Base-by-base conservation (phyloP, 1,140 invertebrate genomes). In the Hylyphantes graminicola region DNA sequence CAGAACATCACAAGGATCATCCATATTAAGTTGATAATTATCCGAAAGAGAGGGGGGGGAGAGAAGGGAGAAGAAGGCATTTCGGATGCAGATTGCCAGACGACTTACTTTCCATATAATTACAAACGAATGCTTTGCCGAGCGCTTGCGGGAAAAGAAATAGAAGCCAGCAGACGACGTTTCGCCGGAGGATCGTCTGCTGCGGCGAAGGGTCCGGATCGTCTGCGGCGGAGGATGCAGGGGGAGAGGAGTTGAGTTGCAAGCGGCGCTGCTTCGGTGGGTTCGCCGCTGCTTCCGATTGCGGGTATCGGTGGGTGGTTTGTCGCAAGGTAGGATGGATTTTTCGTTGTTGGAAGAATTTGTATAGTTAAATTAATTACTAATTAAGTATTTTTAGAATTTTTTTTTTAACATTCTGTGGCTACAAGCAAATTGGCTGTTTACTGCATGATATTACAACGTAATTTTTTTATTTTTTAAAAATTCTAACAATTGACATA, bases 1-100 rank as follows among this genome's bases (percentile, higher is more conserved):
- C 53, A 81, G 48, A 50, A 35, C 19, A 19, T n/a, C n/a, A 19
- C 59, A 61, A 13, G 80, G 72, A 74, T 83, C 70, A 83, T 83
- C 80, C 80, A 83, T 83, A 83, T 83, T 83, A 83, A 83, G 80
- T 83, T 83, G 80, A 83, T 83, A 83, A 83, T 83, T 83, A 83
- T 75, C 80, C 59, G 6, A 6, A n/a, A 19, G 74, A 21, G 59
- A 13, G 55, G 35, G 48, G 74, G 15, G 50, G n/a, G n/a, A n/a
- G n/a, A n/a, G 50, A 53, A 53, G 48, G 6, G 59, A 59, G 48
- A n/a, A 35, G 48, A 55, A 48, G 15, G 48, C 68, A 81, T 81
- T 81, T 81, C 79, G 79, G 73, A 81, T 81, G 79, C 78, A 73
- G 79, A 82, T 15, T 82, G 79, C 79, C n/a, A 74, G 57, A 35